Evolutionary conservation across 2,888 invertebrate genomes (phyloP), one percentile per base, ranked within the genome.

Genomic region (Cancer borealis): DNA sequence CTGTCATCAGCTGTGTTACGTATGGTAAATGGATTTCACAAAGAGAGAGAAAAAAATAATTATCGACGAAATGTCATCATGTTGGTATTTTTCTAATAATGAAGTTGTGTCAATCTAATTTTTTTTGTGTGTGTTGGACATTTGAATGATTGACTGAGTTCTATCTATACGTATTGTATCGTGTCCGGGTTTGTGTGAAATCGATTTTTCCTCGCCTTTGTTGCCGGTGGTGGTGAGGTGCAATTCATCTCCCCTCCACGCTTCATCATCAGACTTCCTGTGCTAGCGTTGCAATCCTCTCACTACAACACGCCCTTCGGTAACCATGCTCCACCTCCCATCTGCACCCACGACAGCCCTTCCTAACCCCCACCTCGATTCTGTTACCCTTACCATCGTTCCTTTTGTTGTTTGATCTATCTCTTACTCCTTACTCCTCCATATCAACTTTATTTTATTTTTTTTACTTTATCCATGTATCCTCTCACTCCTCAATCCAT

Each of bases 121-220:
- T 79, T 79, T 79, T 73, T 21, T 73, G 73, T 73, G 73, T 73
- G 54, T 54, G 12, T 54, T 54, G 12, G 73, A 26, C 26, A 73
- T 73, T 79, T 79, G 73, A 79, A 79, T 79, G 73, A 79, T 79
- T 79, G n/a, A 79, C 10, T 26, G 8, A 79, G n/a, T 79, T 79
- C n/a, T 21, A 79, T n/a, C 26, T 60, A 0, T 79, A 26, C 73
- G 73, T 79, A 79, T 5, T 6, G 26, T 26, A 79, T 79, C 26
- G 73, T 79, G 73, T 79, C 73, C 73, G 26, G 26, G 73, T 79
- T 26, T 79, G 73, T 79, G 73, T 79, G 73, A 79, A 79, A 79
- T 79, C 73, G 73, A 79, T 79, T 79, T 26, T 79, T 79, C 26
- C 73, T 26, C 26, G 26, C 73, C 73, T 79, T 79, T 79, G 73